Base-by-base conservation (phyloP, 2,888 invertebrate genomes). In the Sepiola atlantica region DNA sequence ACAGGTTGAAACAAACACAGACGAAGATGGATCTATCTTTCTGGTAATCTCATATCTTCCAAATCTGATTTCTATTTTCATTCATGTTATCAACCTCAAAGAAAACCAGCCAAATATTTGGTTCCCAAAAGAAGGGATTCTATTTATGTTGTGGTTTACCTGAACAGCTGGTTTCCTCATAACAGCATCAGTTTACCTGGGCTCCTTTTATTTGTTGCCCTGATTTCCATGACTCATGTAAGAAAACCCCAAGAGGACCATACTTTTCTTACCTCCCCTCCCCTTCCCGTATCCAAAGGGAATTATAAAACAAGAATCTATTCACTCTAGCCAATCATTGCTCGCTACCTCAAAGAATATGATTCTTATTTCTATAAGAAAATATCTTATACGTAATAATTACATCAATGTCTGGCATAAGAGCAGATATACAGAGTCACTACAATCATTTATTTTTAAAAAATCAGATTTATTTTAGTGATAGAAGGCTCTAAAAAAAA, bases 131-230 rank as follows among this genome's bases (percentile, higher is more conserved):
- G 77, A 77, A 77, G 14, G 24, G 28, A 28, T 61, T n/a, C 77
- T 77, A 32, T 77, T 77, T 32, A 32, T 16, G 77, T 77, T 77
- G n/a, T 16, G 45, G 16, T 77, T 77, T 77, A n/a, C 77, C 14
- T 77, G n/a, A 77, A 77, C 77, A 77, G 77, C 77, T 77, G 77
- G 77, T 77, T n/a, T n/a, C 77, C 77, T 77, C 77, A 77, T 77
- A 77, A 32, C 77, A 77, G 32, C 77, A 77, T 32, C 12, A 16
- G 32, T 77, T 77, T 77, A 77, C 77, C 77, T n/a, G n/a, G n/a
- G n/a, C 32, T n/a, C 32, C 32, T 77, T 77, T 77, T 45, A 45
- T 45, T 45, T 45, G 45, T 77, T 32, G 18, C n/a, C 14, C 77
- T 77, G 14, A 77, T 77, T 77, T 77, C n/a, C 77, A 16, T 77